Percentiles rank a stretch among this genome's conserved stretches.
Evolutionary conservation across 2,888 invertebrate species (phyloP).

Genomic region (Rapana venosa): DNA sequence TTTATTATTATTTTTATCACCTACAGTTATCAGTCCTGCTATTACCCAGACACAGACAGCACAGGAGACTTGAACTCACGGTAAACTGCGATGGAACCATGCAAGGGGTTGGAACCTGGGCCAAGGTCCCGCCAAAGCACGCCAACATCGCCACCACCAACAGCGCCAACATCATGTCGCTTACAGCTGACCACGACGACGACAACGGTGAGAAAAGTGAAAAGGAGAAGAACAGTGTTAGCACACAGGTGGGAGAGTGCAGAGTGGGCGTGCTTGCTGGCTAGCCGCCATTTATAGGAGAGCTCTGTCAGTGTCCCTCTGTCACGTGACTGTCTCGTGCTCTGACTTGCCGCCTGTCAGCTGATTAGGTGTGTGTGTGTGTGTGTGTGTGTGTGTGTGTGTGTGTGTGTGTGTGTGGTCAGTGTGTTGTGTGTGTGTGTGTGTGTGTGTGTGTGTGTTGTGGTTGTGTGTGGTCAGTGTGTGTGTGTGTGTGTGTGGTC

Average conservation of each 20-base stretch:
- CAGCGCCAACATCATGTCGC: conserved; percentile 7
- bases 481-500: too few relatives aligned
- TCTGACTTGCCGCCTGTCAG: neutral
- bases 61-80: conserved; percentile 11
- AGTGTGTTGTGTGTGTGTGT: neutral
- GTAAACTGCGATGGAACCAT: conserved; percentile 40
- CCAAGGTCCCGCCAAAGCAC: neutral
- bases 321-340: conserved; percentile 31
- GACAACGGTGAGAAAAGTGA: neutral
- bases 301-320: neutral
- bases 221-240: neutral
- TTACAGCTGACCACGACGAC: neutral
- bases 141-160: neutral
- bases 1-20: too few relatives aligned
- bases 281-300: neutral
- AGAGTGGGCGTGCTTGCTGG: neutral
- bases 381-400: neutral
- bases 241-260: neutral
- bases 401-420: neutral
- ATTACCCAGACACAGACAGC: neutral
- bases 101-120: conserved; percentile 44
- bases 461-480: too few relatives aligned
- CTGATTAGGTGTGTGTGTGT: conserved; percentile 9
- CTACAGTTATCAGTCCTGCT: too few relatives aligned
- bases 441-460: neutral